Evolutionary conservation across 1,140 invertebrate species (phyloP).

Genomic region (Lamellibrachia luymesi): DNA sequence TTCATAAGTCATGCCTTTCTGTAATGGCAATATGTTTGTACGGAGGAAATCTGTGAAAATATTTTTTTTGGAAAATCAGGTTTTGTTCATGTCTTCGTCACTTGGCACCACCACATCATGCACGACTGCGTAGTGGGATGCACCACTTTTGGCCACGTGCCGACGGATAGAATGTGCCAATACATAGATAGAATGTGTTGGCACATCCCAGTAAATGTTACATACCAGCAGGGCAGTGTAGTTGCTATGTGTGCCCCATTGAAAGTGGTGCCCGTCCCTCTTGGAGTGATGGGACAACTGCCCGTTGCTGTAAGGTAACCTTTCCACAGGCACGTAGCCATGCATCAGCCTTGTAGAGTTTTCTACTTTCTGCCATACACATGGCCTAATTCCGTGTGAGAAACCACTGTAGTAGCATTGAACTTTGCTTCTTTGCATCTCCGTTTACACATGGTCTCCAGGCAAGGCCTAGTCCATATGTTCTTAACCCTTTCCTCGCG

Average conservation of each 20-base stretch:
- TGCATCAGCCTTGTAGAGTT: neutral
- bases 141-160: neutral
- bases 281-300: neutral
- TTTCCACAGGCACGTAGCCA: neutral
- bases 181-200: neutral
- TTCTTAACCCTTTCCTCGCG: neutral
- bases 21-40: neutral
- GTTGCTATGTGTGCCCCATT: neutral
- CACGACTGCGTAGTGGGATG: neutral
- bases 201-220: neutral
- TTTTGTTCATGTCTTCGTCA: neutral
- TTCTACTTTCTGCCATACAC: neutral
- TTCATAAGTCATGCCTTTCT: neutral
- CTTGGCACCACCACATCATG: neutral
- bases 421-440: conserved; percentile 1
- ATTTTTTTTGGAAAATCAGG: neutral
- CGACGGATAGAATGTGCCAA: neutral
- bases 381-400: neutral
- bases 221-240: neutral
- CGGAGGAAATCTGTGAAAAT: neutral
- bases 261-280: neutral
- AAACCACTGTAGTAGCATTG: neutral
- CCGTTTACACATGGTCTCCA: neutral
- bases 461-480: neutral
- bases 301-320: neutral